Base-by-base conservation (phyloP, 1,140 invertebrate species). In the Helicoverpa armigera region DNA sequence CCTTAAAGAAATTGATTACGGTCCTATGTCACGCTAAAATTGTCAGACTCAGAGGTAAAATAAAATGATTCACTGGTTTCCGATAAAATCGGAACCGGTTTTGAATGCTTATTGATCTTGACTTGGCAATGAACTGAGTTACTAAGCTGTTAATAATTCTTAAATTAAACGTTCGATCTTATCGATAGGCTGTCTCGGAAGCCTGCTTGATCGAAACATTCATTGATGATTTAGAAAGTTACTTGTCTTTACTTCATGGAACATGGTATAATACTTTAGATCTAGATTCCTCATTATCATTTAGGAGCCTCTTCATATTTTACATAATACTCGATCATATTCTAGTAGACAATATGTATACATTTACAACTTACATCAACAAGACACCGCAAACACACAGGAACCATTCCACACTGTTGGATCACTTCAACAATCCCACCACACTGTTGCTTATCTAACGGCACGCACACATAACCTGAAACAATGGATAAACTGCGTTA, bases 361-460 rank as follows among this genome's bases (percentile, higher is more conserved):
- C 16, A 23, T 61, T 43, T 18, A 35, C 48, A 77, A 92, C 92
- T 93, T 82, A 94, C 93, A 90, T 92, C 85, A 89, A 92, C 87
- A 90, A 90, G 82, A 91, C 83, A 85, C 77, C 83, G 87, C 87
- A 85, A 89, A 87, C 87, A 88, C 90, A 88, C 93, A 87, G 91
- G 89, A 91, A 94, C 89, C 93, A 94, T 94, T 94, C 92, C 93
- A 93, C 92, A 87, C 82, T 82, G 85, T 85, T 91, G 85, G 88
- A 87, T 89, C 82, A 83, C 83, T 74, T 82, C 87, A 83, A 86
- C 88, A 84, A 88, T 85, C 79, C 84, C 87, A 91, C 87, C 89
- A 91, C 88, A 91, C 86, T 79, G 86, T 85, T 82, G 79, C 86
- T 91, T 92, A 91, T 92, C 92, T 90, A 90, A 88, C 88, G 82